A percentile compares a stretch with the other conserved stretches of the same genome.
Conservation (phyloP, 2,797 vertebrate species). For the Falco biarmicus region DNA sequence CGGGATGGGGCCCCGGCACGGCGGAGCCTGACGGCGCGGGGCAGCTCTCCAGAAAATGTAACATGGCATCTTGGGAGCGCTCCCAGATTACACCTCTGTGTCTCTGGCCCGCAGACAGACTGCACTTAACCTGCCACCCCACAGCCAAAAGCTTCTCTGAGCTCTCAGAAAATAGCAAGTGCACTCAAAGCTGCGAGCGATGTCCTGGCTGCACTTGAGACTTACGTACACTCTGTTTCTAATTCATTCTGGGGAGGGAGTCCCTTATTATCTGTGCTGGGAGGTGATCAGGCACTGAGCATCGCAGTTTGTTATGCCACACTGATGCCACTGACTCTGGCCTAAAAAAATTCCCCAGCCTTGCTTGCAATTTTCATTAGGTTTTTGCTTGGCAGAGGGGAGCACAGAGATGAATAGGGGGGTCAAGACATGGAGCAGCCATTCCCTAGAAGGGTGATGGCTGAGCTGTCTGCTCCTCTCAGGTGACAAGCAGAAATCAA, state of each 20-base stretch:
- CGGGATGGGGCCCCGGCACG: background rate
- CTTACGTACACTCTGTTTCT: background rate
- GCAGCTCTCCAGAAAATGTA: conserved; percentile 68
- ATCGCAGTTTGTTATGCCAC: rapidly evolving
- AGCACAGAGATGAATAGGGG: background rate
- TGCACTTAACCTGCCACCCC: conserved; percentile 31
- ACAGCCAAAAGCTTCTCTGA: background rate
- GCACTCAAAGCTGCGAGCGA: background rate
- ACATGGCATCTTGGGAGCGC: conserved; percentile 1
- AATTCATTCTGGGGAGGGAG: rapidly evolving
- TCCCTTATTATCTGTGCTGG: background rate
- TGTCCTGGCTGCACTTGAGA: background rate
- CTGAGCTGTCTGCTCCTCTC: background rate
- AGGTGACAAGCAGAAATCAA: conserved; percentile 1
- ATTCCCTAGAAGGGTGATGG: rapidly evolving
- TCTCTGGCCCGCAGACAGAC: conserved; percentile 20
- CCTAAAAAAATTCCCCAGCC: background rate
- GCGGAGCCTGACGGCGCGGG: background rate
- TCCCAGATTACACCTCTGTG: conserved; percentile 32
- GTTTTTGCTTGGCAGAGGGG: background rate
- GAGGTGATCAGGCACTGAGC: background rate
- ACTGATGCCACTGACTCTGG: rapidly evolving
- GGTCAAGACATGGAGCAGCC: background rate
- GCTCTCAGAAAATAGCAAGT: background rate
- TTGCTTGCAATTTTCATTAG: background rate